phyloP scores from a whole-genome alignment of 2,797 vertebrate species.

The Rhincodon typus region DNA sequence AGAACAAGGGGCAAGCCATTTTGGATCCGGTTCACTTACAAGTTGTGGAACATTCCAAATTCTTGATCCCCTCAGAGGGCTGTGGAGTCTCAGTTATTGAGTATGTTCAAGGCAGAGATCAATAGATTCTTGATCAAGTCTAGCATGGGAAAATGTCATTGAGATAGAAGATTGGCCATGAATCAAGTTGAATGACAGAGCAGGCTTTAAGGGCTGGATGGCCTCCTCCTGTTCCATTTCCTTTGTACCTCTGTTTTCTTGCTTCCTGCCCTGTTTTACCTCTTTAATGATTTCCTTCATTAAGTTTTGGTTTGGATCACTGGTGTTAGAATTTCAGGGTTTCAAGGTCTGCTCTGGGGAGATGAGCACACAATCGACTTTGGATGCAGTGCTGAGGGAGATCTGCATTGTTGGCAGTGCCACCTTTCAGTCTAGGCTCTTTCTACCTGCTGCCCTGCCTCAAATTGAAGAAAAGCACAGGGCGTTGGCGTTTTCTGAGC shows the following conservation, averaged over 20 bases:
- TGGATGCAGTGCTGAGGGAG: not conserved
- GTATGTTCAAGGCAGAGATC: too few species aligned
- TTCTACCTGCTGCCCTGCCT: not conserved
- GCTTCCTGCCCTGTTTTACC: not conserved
- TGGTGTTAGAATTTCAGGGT: not conserved
- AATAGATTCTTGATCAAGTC: too few species aligned
- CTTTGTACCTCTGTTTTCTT: not conserved
- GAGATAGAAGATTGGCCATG: too few species aligned
- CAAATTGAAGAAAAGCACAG: not conserved
- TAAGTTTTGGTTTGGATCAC: not conserved
- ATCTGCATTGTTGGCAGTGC: not conserved
- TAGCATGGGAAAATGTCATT: too few species aligned
- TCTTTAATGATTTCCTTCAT: not conserved
- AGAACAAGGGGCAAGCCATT: too few species aligned
- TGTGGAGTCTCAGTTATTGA: too few species aligned
- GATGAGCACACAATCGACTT: not conserved
- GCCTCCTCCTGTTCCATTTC: too few species aligned
- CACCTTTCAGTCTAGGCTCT: not conserved
- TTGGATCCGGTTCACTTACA: too few species aligned
- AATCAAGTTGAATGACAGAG: too few species aligned
- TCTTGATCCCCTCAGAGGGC: too few species aligned
- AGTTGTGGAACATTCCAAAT: too few species aligned
- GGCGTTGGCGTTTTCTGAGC: not conserved
- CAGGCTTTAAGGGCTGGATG: too few species aligned
- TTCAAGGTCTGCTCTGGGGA: not conserved